These are phyloP conservation scores for Tragelaphus buxtoni DNA, from an alignment of 2,113 vertebrate species.

Conservation along the genomic window DNA sequence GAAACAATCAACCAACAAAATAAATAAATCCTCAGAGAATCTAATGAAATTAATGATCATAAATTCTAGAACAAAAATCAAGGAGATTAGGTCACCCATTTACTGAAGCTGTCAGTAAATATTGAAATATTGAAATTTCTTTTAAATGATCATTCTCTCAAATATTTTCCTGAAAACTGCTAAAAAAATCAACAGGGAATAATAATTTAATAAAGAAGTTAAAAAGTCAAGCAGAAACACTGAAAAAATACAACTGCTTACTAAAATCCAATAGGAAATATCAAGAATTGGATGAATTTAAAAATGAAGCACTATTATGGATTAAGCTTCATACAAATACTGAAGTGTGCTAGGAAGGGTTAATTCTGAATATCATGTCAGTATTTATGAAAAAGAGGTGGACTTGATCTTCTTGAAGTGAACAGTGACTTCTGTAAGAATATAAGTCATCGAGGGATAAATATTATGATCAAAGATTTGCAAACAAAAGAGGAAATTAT, in stretches of 20 bases:
- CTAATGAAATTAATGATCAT: neutral
- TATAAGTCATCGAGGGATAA: neutral
- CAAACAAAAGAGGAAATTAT: neutral
- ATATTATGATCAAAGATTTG: neutral
- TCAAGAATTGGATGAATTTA: neutral
- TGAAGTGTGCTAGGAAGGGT: neutral
- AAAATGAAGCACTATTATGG: neutral
- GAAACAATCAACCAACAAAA: neutral
- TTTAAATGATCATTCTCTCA: neutral
- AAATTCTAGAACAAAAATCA: neutral
- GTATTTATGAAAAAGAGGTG: neutral
- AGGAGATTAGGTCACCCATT: accelerated
- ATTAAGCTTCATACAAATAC: neutral
- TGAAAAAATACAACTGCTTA: neutral
- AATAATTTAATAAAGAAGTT: neutral
- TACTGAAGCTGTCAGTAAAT: neutral
- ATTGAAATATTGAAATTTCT: neutral
- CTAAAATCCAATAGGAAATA: neutral
- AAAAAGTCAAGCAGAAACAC: neutral
- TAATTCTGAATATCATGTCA: neutral
- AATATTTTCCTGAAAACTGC: neutral
- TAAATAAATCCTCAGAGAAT: neutral
- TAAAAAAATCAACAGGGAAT: neutral
- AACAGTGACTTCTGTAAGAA: neutral
- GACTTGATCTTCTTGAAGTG: neutral